phyloP scores from a whole-genome alignment of 2,888 invertebrate species.

The Heliconius erato region DNA sequence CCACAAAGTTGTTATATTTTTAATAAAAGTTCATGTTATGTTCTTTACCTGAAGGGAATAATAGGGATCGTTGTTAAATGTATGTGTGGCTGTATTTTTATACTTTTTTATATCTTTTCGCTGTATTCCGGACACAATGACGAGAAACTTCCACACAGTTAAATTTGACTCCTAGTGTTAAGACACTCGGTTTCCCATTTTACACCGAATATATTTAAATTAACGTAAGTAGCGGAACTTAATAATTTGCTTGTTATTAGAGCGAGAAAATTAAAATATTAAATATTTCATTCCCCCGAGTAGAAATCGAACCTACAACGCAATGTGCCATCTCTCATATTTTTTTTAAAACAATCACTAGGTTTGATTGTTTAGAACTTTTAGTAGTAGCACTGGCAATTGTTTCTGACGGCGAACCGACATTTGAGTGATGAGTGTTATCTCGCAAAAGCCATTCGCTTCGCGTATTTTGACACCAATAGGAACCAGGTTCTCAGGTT shows the following conservation, averaged over 20 bases:
- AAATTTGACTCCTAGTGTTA: no score
- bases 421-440: slow-evolving; percentile 22
- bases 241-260: no score
- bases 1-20: slow-evolving; percentile 19
- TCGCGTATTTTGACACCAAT: neutral
- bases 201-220: no score
- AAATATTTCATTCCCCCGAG: no score
- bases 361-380: neutral
- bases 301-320: no score
- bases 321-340: neutral
- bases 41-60: slow-evolving; percentile 2
- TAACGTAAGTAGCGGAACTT: no score
- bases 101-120: neutral
- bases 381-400: neutral
- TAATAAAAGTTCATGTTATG: slow-evolving; percentile 6
- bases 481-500: no score
- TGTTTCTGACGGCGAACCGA: neutral
- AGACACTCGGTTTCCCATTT: no score
- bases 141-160: no score
- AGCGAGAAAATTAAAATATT: no score
- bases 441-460: slow-evolving; percentile 6
- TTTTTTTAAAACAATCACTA: slow-evolving; percentile 17
- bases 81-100: neutral
- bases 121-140: no score
- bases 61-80: neutral